These are phyloP conservation scores for Colletes gigas DNA, from an alignment of 1,140 invertebrate genomes.

Conservation along the genomic window DNA sequence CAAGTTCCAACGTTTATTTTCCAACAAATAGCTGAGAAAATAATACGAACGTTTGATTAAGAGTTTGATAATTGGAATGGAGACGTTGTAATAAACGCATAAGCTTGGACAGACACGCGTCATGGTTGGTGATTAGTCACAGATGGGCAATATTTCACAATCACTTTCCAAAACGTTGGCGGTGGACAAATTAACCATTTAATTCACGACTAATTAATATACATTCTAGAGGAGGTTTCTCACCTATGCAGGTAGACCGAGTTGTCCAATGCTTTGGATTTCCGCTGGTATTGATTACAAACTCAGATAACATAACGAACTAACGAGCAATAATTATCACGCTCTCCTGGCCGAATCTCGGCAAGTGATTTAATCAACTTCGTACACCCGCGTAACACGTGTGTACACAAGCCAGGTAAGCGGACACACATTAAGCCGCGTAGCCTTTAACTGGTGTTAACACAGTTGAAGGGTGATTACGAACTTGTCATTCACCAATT, in stretches of 20 bases:
- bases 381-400: constrained; percentile 29
- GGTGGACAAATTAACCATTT: constrained; percentile 27
- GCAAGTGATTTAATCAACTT: constrained; percentile 69
- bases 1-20: no score
- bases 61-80: background rate
- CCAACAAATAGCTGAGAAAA: no score
- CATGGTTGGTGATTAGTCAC: no score
- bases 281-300: constrained; percentile 67
- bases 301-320: constrained; percentile 70
- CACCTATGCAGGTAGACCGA: background rate
- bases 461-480: constrained; percentile 24
- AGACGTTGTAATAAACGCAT: background rate
- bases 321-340: constrained; percentile 72
- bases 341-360: constrained; percentile 55
- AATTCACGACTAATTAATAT: constrained; percentile 47
- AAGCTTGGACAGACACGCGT: background rate
- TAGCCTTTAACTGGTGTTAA: constrained; percentile 41
- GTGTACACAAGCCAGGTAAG: background rate
- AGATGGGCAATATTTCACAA: constrained; percentile 5
- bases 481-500: constrained; percentile 43
- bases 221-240: background rate
- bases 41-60: no score
- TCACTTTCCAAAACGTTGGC: background rate
- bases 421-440: constrained; percentile 10
- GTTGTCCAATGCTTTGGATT: constrained; percentile 22